A percentile compares a stretch with the other conserved stretches of the same genome.
phyloP scores from a whole-genome alignment of 2,797 vertebrate species.

The Margarornis squamiger region DNA sequence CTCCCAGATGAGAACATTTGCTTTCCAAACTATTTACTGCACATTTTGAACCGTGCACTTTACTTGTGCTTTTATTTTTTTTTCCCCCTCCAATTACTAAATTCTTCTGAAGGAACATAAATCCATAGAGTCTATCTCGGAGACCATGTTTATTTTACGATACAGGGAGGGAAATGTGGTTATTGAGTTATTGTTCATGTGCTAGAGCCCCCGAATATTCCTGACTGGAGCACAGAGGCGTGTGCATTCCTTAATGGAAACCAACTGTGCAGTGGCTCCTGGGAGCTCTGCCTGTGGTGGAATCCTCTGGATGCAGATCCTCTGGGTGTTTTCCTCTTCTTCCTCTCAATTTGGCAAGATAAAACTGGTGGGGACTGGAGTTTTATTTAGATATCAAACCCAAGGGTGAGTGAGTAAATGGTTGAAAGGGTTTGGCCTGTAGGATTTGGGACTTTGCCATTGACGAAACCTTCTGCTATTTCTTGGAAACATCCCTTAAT shows the following conservation, averaged over 20 bases:
- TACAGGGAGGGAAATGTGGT: not conserved
- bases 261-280: not conserved
- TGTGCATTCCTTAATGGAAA: not conserved
- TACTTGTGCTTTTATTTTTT: not conserved
- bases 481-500: not conserved
- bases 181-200: not conserved
- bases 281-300: not conserved
- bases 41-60: not conserved
- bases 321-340: not conserved
- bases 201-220: not conserved
- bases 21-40: slow-evolving; percentile 40
- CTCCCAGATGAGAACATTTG: slow-evolving; percentile 40
- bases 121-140: not conserved
- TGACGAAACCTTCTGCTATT: not conserved
- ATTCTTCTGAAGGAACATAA: not conserved
- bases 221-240: not conserved
- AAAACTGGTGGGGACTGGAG: not conserved
- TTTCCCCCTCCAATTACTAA: not conserved
- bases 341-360: not conserved
- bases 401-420: not conserved
- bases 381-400: not conserved
- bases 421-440: not conserved
- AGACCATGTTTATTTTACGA: slow-evolving; percentile 8
- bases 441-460: not conserved
- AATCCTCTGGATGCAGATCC: not conserved